Percentiles rank a stretch among this genome's conserved stretches.
phyloP scores from a whole-genome alignment of 2,888 invertebrate species.

The Arenicola marina region DNA sequence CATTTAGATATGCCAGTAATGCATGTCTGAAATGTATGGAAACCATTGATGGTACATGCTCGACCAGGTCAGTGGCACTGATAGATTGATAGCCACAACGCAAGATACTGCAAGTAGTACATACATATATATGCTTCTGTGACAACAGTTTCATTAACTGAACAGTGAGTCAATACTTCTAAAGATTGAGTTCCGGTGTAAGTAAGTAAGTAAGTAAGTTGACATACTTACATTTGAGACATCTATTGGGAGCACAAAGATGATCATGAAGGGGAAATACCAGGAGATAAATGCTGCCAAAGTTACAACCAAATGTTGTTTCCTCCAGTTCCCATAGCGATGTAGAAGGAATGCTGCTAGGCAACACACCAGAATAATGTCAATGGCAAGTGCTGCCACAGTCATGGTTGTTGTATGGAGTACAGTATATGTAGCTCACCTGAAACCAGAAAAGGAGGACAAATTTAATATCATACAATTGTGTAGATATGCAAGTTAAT shows the following conservation, averaged over 20 bases:
- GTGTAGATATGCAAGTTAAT: no score
- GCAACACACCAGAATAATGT: conserved; percentile 77
- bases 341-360: conserved; percentile 81
- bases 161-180: background rate
- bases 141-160: background rate
- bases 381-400: conserved; percentile 70
- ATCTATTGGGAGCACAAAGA: conserved; percentile 95
- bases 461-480: no score
- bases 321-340: conserved; percentile 93
- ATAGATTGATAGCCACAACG: no score
- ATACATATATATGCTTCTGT: no score
- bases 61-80: no score
- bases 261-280: conserved; percentile 98
- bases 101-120: no score
- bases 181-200: background rate
- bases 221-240: conserved; percentile 85
- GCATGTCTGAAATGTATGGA: no score
- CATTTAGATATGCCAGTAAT: no score
- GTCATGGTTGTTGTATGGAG: conserved; percentile 49
- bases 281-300: conserved; percentile 92
- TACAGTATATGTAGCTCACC: no score
- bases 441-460: no score
- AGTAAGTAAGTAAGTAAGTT: background rate
- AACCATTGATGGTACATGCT: no score
- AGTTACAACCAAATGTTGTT: conserved; percentile 92